Evolutionary conservation across 2,113 vertebrate species (phyloP).

Genomic region (Anolis sagrei): DNA sequence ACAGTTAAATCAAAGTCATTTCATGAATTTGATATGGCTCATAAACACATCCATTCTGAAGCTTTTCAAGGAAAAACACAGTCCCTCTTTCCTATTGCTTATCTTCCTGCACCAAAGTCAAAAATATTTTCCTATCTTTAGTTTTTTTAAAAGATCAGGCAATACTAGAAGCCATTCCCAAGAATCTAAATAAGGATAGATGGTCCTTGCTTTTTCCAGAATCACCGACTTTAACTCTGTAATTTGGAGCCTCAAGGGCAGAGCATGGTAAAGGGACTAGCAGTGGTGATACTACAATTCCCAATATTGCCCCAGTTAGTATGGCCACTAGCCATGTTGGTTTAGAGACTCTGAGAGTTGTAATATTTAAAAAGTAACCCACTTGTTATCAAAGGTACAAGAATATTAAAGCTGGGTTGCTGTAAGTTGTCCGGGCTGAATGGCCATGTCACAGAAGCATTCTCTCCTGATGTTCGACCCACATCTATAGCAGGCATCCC

Average conservation of each 20-base stretch:
- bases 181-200: background rate
- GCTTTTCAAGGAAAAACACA: background rate
- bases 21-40: background rate
- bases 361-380: background rate
- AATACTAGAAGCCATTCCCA: background rate
- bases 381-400: background rate
- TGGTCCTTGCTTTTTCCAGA: background rate
- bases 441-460: too few relatives aligned
- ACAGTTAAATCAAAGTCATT: background rate
- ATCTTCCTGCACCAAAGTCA: background rate
- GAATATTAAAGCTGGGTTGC: background rate
- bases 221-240: background rate
- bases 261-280: background rate
- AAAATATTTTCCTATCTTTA: background rate
- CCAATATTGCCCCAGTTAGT: too few relatives aligned
- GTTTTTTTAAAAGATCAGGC: background rate
- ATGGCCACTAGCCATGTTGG: too few relatives aligned
- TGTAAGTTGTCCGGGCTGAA: too few relatives aligned
- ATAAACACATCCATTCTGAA: background rate
- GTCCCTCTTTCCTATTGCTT: background rate
- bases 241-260: background rate
- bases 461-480: too few relatives aligned
- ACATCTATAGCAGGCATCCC: too few relatives aligned
- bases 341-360: background rate
- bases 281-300: background rate